A percentile compares a stretch with the other conserved stretches of the same genome.
Evolutionary conservation across 1,140 invertebrate genomes (phyloP).

Genomic region (Apocrypta bakeri): DNA sequence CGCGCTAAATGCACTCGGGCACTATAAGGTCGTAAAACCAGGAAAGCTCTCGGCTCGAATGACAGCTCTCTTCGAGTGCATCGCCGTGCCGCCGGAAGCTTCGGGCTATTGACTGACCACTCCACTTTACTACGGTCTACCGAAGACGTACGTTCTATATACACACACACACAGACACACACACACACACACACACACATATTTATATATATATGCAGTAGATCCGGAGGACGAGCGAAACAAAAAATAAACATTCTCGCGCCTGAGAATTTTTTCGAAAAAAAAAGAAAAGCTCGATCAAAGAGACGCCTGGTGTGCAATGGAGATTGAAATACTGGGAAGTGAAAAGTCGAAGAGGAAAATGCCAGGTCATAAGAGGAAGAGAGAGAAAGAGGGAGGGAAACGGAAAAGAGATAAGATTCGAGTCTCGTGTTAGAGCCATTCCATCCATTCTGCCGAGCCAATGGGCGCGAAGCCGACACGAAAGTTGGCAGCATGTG

Average conservation of each 20-base stretch:
- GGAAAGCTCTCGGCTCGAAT: conserved; percentile 70
- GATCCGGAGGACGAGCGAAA: neutral
- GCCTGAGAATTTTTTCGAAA: conserved; percentile 5
- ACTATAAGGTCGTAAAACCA: conserved; percentile 69
- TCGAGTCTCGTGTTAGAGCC: conserved; percentile 44
- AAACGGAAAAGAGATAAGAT: conserved; percentile 40
- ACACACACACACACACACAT: too few species aligned
- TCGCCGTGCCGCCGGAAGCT: conserved; percentile 65
- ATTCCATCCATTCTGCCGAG: conserved; percentile 53
- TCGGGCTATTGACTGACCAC: conserved; percentile 72
- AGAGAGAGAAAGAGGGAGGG: conserved; percentile 42
- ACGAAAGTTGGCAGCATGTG: conserved; percentile 52
- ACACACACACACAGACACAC: too few species aligned
- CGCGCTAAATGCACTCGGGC: conserved; percentile 64
- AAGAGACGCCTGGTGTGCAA: neutral
- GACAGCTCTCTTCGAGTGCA: conserved; percentile 69
- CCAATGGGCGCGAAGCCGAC: conserved; percentile 54
- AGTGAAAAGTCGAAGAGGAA: conserved; percentile 35
- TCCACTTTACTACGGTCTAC: conserved; percentile 65
- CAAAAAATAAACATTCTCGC: neutral
- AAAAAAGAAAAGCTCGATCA: conserved; percentile 19
- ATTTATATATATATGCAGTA: conserved; percentile 14
- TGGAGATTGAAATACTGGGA: conserved; percentile 16
- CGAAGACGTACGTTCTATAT: conserved; percentile 51
- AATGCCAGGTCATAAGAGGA: neutral